phyloP scores from a whole-genome alignment of 2,888 invertebrate species.

The Nipponacmea schrenckii region DNA sequence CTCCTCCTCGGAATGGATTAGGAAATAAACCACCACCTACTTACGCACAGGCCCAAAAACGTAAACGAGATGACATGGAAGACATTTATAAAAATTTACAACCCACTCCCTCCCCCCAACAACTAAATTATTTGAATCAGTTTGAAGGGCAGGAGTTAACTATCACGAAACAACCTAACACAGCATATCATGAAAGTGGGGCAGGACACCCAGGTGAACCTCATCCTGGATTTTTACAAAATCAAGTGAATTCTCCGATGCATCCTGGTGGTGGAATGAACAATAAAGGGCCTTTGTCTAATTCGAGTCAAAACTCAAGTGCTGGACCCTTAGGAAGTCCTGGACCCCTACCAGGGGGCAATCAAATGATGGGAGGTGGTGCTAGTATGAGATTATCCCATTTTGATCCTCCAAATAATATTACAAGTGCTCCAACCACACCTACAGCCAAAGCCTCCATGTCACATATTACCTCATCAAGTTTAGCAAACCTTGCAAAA shows the following conservation, averaged over 20 bases:
- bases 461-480: slow-evolving; percentile 66
- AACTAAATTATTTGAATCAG: slow-evolving; percentile 93
- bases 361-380: slow-evolving; percentile 46
- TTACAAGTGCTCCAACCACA: slow-evolving; percentile 43
- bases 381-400: slow-evolving; percentile 60
- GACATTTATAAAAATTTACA: slow-evolving; percentile 75
- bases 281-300: slow-evolving; percentile 57
- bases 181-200: slow-evolving; percentile 72
- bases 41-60: slow-evolving; percentile 65
- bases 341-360: slow-evolving; percentile 41
- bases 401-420: slow-evolving; percentile 54
- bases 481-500: slow-evolving; percentile 66
- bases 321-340: slow-evolving; percentile 49
- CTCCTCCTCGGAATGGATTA: slow-evolving; percentile 33
- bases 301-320: slow-evolving; percentile 59
- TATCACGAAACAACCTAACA: slow-evolving; percentile 95
- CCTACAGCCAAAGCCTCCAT: slow-evolving; percentile 52
- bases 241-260: slow-evolving; percentile 54
- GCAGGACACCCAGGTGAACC: slow-evolving; percentile 41
- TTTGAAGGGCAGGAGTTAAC: slow-evolving; percentile 96
- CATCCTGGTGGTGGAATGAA: slow-evolving; percentile 50
- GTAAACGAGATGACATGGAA: slow-evolving; percentile 71
- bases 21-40: slow-evolving; percentile 64
- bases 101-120: slow-evolving; percentile 94
- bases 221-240: slow-evolving; percentile 40